Conservation (phyloP, 2,113 vertebrate species). For the Paradoxurus hermaphroditus region DNA sequence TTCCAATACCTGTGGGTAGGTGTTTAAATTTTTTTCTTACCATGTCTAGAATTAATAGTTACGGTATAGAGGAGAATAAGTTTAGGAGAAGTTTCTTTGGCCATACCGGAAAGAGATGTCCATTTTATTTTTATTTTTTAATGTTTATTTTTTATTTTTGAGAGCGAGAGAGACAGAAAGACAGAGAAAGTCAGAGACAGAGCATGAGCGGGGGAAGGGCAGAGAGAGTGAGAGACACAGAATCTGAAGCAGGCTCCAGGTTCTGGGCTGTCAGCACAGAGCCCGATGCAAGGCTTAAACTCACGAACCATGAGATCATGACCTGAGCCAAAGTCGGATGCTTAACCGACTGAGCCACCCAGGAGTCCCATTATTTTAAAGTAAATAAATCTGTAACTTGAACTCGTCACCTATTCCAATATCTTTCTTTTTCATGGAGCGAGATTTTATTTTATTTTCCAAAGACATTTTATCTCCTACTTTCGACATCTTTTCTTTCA, state of each 20-base stretch:
- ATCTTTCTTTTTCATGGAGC: background rate
- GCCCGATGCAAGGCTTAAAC: no score
- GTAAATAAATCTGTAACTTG: constrained; percentile 8
- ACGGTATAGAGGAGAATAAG: background rate
- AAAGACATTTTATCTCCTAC: constrained; percentile 5
- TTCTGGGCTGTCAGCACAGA: no score
- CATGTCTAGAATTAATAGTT: background rate
- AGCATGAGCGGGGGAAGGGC: no score
- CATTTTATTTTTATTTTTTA: background rate
- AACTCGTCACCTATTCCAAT: background rate
- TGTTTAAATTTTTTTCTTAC: background rate
- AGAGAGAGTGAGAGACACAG: no score
- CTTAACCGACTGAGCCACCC: no score
- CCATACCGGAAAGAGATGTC: background rate
- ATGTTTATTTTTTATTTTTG: no score
- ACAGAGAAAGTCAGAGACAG: no score
- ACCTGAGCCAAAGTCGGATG: no score
- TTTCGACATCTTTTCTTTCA: constrained; percentile 9
- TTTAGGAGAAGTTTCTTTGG: background rate
- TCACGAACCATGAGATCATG: no score
- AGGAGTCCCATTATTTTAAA: background rate
- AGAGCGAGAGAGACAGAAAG: no score
- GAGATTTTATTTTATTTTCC: constrained; percentile 29
- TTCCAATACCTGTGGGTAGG: background rate
- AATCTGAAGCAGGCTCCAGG: no score